A percentile compares a stretch with the other conserved stretches of the same genome.
These are phyloP conservation scores for Dysdera silvatica DNA, from an alignment of 1,140 invertebrate genomes.

Conservation along the genomic window DNA sequence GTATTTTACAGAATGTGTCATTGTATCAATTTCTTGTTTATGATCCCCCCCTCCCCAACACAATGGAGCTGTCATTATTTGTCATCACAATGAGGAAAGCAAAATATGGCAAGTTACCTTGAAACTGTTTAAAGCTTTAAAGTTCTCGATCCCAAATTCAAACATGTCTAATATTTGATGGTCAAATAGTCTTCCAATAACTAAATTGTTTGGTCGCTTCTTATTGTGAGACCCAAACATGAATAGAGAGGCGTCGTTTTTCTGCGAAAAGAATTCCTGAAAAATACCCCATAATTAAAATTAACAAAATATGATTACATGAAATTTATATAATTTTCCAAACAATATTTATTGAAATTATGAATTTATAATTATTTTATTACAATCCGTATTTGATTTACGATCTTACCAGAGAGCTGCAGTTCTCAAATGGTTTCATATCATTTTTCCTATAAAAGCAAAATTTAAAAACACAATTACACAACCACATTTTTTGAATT, in stretches of 20 bases:
- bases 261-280: conserved; percentile 75
- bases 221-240: conserved; percentile 83
- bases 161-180: conserved; percentile 88
- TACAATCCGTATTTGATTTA: conserved; percentile 19
- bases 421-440: conserved; percentile 47
- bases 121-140: conserved; percentile 67
- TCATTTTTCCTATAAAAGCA: conserved; percentile 43
- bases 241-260: conserved; percentile 82
- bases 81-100: background rate
- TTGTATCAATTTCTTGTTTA: too few species aligned
- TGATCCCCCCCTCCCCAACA: too few species aligned
- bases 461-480: conserved; percentile 7
- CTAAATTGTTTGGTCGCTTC: conserved; percentile 86
- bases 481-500: too few species aligned
- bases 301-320: conserved; percentile 28
- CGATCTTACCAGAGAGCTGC: conserved; percentile 45
- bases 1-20: too few species aligned
- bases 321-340: conserved; percentile 42
- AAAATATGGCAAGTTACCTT: conserved; percentile 47
- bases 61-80: too few species aligned
- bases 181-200: conserved; percentile 80
- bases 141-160: conserved; percentile 84
- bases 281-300: conserved; percentile 20
- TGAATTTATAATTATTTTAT: conserved; percentile 26
- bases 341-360: background rate